A percentile compares a stretch with the other conserved stretches of the same genome.
Conservation (phyloP, 2,797 vertebrate genomes). For the Hafferia zeledoni region DNA sequence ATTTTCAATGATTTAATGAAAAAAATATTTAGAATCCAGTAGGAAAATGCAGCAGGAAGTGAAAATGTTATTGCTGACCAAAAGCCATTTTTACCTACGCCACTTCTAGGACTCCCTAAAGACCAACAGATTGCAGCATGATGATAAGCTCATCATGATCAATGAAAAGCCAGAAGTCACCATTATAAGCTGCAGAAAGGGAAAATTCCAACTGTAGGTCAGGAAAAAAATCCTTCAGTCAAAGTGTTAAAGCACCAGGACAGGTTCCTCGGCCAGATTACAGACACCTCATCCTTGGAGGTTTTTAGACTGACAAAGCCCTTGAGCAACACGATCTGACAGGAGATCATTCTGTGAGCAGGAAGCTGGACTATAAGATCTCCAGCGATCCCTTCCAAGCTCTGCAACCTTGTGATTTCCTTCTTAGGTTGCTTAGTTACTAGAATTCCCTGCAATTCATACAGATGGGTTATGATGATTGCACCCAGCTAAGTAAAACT, state of each 20-base stretch:
- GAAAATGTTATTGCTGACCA: not conserved
- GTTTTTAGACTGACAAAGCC: not conserved
- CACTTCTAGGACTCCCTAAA: not conserved
- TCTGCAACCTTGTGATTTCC: not conserved
- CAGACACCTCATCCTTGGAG: not conserved
- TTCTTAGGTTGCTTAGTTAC: not conserved
- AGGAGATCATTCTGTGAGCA: not conserved
- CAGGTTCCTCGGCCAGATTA: not conserved
- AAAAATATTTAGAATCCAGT: not conserved
- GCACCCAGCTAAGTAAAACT: not conserved
- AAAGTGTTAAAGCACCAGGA: not conserved
- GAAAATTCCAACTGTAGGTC: not conserved
- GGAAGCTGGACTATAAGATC: not conserved
- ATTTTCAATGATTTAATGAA: not conserved
- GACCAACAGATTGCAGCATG: not conserved
- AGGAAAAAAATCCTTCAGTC: not conserved
- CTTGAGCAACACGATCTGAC: not conserved
- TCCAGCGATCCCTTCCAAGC: not conserved
- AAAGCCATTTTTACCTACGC: not conserved
- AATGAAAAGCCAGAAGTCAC: not conserved
- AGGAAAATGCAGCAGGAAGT: not conserved
- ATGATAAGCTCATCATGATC: not conserved
- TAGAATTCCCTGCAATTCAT: not conserved
- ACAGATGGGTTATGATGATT: not conserved
- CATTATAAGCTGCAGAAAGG: not conserved